phyloP scores from a whole-genome alignment of 2,113 vertebrate species.

The Terrapene triunguis region DNA sequence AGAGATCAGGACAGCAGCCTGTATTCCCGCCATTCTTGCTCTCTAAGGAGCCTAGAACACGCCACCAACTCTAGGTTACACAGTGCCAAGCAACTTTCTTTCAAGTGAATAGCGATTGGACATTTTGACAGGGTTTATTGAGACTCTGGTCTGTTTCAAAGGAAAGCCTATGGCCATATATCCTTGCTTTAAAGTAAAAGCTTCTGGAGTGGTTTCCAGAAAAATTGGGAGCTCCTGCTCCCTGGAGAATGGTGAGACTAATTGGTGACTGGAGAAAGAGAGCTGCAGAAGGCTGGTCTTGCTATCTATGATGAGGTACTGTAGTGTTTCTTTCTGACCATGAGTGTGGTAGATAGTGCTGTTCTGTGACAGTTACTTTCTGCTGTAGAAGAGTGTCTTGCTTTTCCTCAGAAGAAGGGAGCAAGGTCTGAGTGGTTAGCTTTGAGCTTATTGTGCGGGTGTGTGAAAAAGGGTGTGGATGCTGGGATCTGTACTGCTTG shows the following conservation, averaged over 20 bases:
- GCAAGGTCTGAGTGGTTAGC: neutral
- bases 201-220: too few relatives aligned
- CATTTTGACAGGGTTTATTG: too few relatives aligned
- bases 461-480: neutral
- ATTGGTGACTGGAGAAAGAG: neutral
- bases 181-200: too few relatives aligned
- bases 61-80: too few relatives aligned
- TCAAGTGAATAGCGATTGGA: too few relatives aligned
- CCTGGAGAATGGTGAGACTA: neutral
- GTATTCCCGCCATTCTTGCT: too few relatives aligned
- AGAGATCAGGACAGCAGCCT: too few relatives aligned
- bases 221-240: too few relatives aligned
- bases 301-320: neutral
- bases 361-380: neutral
- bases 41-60: too few relatives aligned
- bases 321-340: neutral
- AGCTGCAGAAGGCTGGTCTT: neutral
- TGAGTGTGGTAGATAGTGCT: rapidly evolving
- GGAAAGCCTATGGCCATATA: too few relatives aligned
- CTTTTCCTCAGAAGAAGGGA: neutral
- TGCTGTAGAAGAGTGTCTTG: neutral
- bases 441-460: neutral
- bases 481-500: neutral
- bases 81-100: too few relatives aligned
- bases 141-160: too few relatives aligned